A percentile compares a stretch with the other conserved stretches of the same genome.
Evolutionary conservation across 2,113 vertebrate genomes (phyloP).

Genomic region (Crotalus viridis): DNA sequence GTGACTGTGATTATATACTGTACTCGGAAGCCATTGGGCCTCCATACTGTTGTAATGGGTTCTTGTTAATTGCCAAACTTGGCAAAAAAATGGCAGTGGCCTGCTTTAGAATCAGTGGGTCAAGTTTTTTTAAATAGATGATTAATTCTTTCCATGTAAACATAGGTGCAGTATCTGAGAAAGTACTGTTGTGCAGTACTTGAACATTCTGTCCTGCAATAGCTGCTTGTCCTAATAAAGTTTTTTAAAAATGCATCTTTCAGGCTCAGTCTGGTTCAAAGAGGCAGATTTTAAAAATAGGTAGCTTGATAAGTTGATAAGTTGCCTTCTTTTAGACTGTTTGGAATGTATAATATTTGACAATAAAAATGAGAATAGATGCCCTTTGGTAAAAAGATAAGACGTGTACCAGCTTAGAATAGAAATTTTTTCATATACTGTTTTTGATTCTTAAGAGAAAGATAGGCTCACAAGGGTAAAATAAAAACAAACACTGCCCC

Average conservation of each 20-base stretch:
- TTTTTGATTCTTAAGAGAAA: not conserved
- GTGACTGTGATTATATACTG: slow-evolving; percentile 44
- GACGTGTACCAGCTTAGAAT: not conserved
- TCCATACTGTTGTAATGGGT: not conserved
- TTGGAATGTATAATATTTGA: not conserved
- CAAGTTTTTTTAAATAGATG: not conserved
- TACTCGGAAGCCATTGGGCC: not conserved
- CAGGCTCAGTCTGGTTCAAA: not conserved
- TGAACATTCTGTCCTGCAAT: not conserved
- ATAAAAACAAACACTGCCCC: not conserved
- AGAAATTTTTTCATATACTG: not conserved
- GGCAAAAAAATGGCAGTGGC: not conserved
- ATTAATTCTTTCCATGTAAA: not conserved
- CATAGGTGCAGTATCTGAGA: not conserved
- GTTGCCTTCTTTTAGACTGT: not conserved
- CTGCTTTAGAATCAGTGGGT: not conserved
- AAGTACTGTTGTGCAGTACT: not conserved
- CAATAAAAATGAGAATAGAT: not conserved
- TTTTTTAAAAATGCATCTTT: not conserved
- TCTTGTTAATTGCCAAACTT: not conserved
- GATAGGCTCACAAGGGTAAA: not conserved
- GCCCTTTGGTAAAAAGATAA: not conserved
- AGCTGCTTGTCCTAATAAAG: not conserved
- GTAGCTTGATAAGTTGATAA: not conserved
- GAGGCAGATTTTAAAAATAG: not conserved